A percentile compares a stretch with the other conserved stretches of the same genome.
Conservation (phyloP, 1,140 invertebrate genomes). For the Lucilia cuprina region DNA sequence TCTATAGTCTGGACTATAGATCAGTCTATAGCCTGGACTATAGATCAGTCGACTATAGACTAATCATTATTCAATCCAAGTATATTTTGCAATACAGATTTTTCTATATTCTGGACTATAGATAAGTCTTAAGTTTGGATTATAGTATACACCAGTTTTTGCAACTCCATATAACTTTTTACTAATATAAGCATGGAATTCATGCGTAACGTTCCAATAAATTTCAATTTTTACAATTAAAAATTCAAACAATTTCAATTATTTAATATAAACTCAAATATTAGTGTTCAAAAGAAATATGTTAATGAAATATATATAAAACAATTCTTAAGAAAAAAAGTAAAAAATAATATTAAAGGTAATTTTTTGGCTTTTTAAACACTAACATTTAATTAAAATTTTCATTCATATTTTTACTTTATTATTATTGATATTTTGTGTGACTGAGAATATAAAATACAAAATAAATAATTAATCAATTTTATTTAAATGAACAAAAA, state of each 20-base stretch:
- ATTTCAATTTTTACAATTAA: too few species aligned
- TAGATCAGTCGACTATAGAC: too few species aligned
- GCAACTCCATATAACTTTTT: too few species aligned
- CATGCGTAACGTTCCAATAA: neutral
- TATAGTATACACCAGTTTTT: too few species aligned
- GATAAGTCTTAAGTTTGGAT: too few species aligned
- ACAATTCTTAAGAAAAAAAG: neutral
- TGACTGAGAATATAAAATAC: neutral
- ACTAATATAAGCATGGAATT: neutral
- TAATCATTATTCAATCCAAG: too few species aligned
- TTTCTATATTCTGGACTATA: too few species aligned
- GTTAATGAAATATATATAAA: neutral
- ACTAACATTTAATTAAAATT: neutral
- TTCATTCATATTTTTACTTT: neutral
- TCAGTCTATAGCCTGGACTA: too few species aligned
- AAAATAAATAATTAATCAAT: neutral
- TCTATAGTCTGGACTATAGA: too few species aligned
- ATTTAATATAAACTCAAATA: neutral
- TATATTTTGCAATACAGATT: too few species aligned
- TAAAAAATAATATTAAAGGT: neutral
- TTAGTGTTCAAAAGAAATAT: too few species aligned
- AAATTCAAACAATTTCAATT: too few species aligned
- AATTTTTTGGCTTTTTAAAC: neutral
- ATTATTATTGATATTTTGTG: neutral
- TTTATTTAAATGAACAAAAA: neutral